Conservation (phyloP, 2,113 vertebrate species). For the Centropristis striata region DNA sequence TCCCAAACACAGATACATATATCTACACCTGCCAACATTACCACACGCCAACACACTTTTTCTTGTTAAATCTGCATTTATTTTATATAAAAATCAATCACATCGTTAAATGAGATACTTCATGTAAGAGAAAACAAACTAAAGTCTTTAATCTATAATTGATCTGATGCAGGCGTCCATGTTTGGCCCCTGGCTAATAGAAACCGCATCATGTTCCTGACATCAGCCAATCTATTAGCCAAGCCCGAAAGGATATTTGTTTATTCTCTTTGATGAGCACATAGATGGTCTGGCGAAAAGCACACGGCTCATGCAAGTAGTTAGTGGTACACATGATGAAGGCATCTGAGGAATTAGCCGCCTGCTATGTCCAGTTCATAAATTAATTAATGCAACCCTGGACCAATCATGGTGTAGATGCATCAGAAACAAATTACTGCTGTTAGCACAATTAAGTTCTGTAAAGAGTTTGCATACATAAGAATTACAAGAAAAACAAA, state of each 20-base stretch:
- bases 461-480: too few relatives aligned
- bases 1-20: conserved; percentile 23
- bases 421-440: too few relatives aligned
- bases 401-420: too few relatives aligned
- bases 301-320: neutral
- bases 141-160: conserved; percentile 51
- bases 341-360: neutral
- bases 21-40: conserved; percentile 26
- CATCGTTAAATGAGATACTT: neutral
- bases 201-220: conserved; percentile 8
- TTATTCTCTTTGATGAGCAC: conserved; percentile 66
- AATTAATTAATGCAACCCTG: too few relatives aligned
- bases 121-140: conserved; percentile 20
- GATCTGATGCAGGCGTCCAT: neutral
- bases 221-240: conserved; percentile 28
- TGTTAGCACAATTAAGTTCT: too few relatives aligned
- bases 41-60: neutral
- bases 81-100: conserved; percentile 24
- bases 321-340: neutral
- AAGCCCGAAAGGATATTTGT: conserved; percentile 18
- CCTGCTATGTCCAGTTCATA: neutral
- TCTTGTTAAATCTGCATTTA: neutral
- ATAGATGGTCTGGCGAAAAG: neutral
- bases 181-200: conserved; percentile 27
- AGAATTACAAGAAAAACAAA: too few relatives aligned